These are phyloP conservation scores for Perizoma flavofasciatum DNA, from an alignment of 2,888 invertebrate genomes.

Conservation along the genomic window DNA sequence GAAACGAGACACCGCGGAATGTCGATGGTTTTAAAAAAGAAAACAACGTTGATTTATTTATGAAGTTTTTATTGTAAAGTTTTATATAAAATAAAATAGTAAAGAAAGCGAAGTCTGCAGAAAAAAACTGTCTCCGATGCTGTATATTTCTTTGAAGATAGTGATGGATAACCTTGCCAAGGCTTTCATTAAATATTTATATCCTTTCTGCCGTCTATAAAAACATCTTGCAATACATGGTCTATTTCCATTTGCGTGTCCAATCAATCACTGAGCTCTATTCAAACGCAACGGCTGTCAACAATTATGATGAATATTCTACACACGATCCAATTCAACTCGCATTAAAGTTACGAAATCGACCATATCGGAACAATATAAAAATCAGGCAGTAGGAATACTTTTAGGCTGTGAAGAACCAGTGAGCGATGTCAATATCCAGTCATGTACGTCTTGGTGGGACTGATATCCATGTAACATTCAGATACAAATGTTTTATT, in stretches of 20 bases:
- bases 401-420: not conserved
- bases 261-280: slow-evolving; percentile 56
- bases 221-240: slow-evolving; percentile 44
- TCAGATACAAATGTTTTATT: too few species aligned
- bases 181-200: slow-evolving; percentile 35
- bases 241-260: slow-evolving; percentile 51
- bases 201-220: slow-evolving; percentile 31
- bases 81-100: slow-evolving; percentile 10
- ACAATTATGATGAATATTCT: slow-evolving; percentile 61
- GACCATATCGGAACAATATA: slow-evolving; percentile 42
- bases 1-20: slow-evolving; percentile 27
- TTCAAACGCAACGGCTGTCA: slow-evolving; percentile 59
- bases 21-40: slow-evolving; percentile 14
- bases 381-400: slow-evolving; percentile 13
- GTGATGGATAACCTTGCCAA: slow-evolving; percentile 49
- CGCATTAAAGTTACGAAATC: slow-evolving; percentile 60
- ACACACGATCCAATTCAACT: slow-evolving; percentile 55
- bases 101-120: slow-evolving; percentile 13
- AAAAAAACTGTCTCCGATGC: slow-evolving; percentile 25
- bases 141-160: slow-evolving; percentile 27
- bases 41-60: slow-evolving; percentile 19
- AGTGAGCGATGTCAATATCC: too few species aligned
- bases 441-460: too few species aligned
- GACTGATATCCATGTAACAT: too few species aligned
- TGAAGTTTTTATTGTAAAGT: slow-evolving; percentile 9